phyloP scores from a whole-genome alignment of 1,140 invertebrate genomes.

The Coptotermes formosanus region DNA sequence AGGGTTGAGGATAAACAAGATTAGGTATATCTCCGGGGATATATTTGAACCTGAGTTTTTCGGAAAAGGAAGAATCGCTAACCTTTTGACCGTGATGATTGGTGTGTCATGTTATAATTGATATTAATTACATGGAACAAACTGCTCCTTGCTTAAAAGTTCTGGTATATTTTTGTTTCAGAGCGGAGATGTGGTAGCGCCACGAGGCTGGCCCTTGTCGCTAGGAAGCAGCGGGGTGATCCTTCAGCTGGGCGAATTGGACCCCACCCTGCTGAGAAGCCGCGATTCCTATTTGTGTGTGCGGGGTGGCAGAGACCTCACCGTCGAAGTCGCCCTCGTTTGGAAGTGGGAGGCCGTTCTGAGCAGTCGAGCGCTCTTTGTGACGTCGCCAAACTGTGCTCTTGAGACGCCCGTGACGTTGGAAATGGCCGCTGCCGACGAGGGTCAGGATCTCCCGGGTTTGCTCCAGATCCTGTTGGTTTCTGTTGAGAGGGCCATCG shows the following conservation, averaged over 20 bases:
- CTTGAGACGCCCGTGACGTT: slow-evolving; percentile 39
- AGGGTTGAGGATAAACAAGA: too few species aligned
- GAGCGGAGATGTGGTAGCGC: slow-evolving; percentile 49
- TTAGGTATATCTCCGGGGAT: too few species aligned
- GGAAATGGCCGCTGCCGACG: slow-evolving; percentile 34
- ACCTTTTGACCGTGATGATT: too few species aligned
- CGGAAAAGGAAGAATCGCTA: too few species aligned
- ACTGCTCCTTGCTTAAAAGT: too few species aligned
- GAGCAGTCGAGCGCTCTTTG: slow-evolving; percentile 51
- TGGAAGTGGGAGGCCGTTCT: slow-evolving; percentile 48
- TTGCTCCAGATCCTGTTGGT: slow-evolving; percentile 62
- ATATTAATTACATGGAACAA: too few species aligned
- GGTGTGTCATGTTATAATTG: too few species aligned
- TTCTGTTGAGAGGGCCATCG: slow-evolving; percentile 65
- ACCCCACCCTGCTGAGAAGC: slow-evolving; percentile 49
- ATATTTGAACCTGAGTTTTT: too few species aligned
- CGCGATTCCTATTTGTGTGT: slow-evolving; percentile 56
- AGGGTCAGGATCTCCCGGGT: slow-evolving; percentile 54
- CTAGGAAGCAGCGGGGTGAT: slow-evolving; percentile 48
- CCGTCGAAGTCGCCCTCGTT: slow-evolving; percentile 48
- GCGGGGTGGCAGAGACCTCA: slow-evolving; percentile 44
- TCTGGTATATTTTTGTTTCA: slow-evolving; percentile 39
- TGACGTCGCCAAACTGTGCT: slow-evolving; percentile 46
- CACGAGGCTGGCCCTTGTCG: slow-evolving; percentile 52
- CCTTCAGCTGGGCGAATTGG: slow-evolving; percentile 51